Evolutionary conservation across 2,113 vertebrate genomes (phyloP).

Genomic region (Nymphicus hollandicus): DNA sequence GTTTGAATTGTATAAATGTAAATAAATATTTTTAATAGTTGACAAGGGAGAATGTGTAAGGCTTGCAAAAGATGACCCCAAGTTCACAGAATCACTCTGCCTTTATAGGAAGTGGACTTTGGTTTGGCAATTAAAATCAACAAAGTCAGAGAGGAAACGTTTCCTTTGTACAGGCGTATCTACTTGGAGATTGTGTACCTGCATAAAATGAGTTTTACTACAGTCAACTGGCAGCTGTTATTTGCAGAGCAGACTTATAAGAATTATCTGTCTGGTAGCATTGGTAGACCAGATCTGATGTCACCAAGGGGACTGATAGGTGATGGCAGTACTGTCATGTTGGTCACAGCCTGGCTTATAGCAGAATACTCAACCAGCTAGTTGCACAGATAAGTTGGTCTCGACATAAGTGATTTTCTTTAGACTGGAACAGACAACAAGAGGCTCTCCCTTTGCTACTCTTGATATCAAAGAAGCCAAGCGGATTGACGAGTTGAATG

Average conservation of each 20-base stretch:
- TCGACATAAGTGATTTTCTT: neutral
- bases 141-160: neutral
- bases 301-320: neutral
- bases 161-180: neutral
- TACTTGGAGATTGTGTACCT: neutral
- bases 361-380: neutral
- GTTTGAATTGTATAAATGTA: neutral
- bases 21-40: neutral
- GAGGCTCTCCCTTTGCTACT: neutral
- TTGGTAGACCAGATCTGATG: neutral
- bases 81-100: neutral
- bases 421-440: neutral
- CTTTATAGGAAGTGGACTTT: constrained; percentile 4
- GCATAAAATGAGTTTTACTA: neutral
- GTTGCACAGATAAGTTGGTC: neutral
- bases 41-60: neutral
- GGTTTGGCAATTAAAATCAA: neutral
- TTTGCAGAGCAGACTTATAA: neutral
- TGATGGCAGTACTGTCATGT: neutral
- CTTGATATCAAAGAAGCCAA: neutral
- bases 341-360: neutral
- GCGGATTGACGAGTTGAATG: neutral
- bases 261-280: neutral
- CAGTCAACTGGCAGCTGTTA: neutral
- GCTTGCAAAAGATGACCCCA: neutral